phyloP scores from a whole-genome alignment of 2,888 invertebrate genomes.

The Hydriomena furcata region DNA sequence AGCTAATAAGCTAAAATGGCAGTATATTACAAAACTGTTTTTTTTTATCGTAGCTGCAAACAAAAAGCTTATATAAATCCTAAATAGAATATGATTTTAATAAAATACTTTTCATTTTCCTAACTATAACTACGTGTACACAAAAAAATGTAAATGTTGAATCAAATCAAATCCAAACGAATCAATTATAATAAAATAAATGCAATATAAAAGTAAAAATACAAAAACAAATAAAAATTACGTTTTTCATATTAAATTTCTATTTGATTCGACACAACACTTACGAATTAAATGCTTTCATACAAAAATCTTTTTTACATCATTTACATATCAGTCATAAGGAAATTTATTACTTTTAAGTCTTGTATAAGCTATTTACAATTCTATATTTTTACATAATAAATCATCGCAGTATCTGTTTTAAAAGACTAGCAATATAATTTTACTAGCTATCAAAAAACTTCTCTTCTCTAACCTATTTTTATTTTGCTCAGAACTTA shows the following conservation, averaged over 20 bases:
- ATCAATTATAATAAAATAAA: slow-evolving; percentile 20
- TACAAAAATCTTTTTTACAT: slow-evolving; percentile 52
- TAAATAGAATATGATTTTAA: slow-evolving; percentile 27
- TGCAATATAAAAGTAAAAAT: slow-evolving; percentile 17
- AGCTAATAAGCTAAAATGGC: slow-evolving; percentile 24
- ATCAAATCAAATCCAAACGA: slow-evolving; percentile 26
- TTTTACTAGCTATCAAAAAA: slow-evolving; percentile 29
- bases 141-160: slow-evolving; percentile 30
- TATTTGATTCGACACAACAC: slow-evolving; percentile 33
- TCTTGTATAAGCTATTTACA: slow-evolving; percentile 50
- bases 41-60: slow-evolving; percentile 20
- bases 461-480: slow-evolving; percentile 16
- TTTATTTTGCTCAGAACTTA: slow-evolving; percentile 22
- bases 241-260: slow-evolving; percentile 4
- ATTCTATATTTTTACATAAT: slow-evolving; percentile 30
- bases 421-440: slow-evolving; percentile 32
- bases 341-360: slow-evolving; percentile 48
- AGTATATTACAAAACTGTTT: slow-evolving; percentile 19
- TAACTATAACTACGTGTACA: slow-evolving; percentile 35
- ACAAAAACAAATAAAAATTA: slow-evolving; percentile 17
- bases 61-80: slow-evolving; percentile 20
- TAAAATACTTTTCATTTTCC: slow-evolving; percentile 35
- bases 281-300: slow-evolving; percentile 36
- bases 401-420: slow-evolving; percentile 27
- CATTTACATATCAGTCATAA: slow-evolving; percentile 75